A percentile compares a stretch with the other conserved stretches of the same genome.
Evolutionary conservation across 1,140 invertebrate genomes (phyloP).

Genomic region (Drosophila kurseongensis): DNA sequence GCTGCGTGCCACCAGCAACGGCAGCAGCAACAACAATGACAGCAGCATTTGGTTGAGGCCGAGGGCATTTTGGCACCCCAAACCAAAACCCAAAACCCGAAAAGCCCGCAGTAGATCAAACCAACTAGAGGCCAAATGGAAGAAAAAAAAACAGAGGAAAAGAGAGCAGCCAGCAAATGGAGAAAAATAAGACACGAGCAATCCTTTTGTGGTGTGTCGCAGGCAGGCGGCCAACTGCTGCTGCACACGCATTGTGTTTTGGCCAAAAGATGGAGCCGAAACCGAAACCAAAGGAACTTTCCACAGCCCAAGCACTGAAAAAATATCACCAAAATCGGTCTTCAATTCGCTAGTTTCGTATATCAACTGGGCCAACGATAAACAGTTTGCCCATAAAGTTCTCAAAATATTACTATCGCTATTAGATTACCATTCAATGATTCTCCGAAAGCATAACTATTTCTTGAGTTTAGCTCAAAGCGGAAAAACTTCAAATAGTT

Average conservation of each 20-base stretch:
- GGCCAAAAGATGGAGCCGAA: slow-evolving; percentile 26
- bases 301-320: background rate
- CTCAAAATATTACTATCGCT: no score
- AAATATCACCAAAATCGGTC: background rate
- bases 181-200: slow-evolving; percentile 32
- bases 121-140: slow-evolving; percentile 35
- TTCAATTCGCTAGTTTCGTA: background rate
- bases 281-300: slow-evolving; percentile 25
- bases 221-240: slow-evolving; percentile 42
- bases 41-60: slow-evolving; percentile 4
- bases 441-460: no score
- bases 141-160: slow-evolving; percentile 23
- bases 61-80: slow-evolving; percentile 38
- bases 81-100: background rate
- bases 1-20: slow-evolving; percentile 66
- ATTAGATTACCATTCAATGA: no score
- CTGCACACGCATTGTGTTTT: slow-evolving; percentile 58
- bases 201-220: slow-evolving; percentile 68
- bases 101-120: slow-evolving; percentile 59
- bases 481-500: no score
- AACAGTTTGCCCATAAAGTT: no score
- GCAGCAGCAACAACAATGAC: slow-evolving; percentile 7
- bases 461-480: no score
- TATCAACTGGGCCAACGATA: no score
- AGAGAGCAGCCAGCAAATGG: slow-evolving; percentile 12